These are phyloP conservation scores for Lutjanus erythropterus DNA, from an alignment of 2,113 vertebrate genomes.

Conservation along the genomic window DNA sequence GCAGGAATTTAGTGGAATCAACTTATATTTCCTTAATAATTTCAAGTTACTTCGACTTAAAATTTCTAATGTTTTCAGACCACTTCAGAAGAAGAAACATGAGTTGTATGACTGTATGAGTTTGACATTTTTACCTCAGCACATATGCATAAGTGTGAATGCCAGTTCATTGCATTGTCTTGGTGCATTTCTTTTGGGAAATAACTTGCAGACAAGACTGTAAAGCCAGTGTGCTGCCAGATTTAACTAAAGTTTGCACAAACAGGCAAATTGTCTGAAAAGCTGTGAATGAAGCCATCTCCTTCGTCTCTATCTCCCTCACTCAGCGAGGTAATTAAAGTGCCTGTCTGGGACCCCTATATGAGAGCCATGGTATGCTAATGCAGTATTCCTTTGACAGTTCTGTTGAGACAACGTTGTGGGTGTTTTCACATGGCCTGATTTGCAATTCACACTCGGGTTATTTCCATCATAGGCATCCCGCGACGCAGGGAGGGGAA, in stretches of 20 bases:
- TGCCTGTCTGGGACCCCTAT: conserved; percentile 42
- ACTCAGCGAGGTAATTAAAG: conserved; percentile 63
- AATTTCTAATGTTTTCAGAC: too few species aligned
- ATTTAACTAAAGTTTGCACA: conserved; percentile 35
- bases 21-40: too few species aligned
- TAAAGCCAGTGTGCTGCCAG: conserved; percentile 28
- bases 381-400: conserved; percentile 69
- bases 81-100: too few species aligned
- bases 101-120: too few species aligned
- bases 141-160: background rate
- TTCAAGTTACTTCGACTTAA: too few species aligned
- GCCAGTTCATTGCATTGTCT: conserved; percentile 6
- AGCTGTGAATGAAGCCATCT: conserved; percentile 63
- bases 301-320: conserved; percentile 44
- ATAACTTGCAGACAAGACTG: background rate
- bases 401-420: conserved; percentile 64
- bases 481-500: conserved; percentile 26
- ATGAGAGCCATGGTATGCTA: conserved; percentile 62
- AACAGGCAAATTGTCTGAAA: conserved; percentile 45
- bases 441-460: conserved; percentile 76
- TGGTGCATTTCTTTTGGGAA: conserved; percentile 6
- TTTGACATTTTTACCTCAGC: background rate
- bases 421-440: conserved; percentile 67
- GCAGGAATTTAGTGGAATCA: too few species aligned
- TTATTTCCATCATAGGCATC: conserved; percentile 73